Evolutionary conservation across 2,797 vertebrate genomes (phyloP), one percentile per base, ranked within the genome.

Genomic region (Spinus pinus): DNA sequence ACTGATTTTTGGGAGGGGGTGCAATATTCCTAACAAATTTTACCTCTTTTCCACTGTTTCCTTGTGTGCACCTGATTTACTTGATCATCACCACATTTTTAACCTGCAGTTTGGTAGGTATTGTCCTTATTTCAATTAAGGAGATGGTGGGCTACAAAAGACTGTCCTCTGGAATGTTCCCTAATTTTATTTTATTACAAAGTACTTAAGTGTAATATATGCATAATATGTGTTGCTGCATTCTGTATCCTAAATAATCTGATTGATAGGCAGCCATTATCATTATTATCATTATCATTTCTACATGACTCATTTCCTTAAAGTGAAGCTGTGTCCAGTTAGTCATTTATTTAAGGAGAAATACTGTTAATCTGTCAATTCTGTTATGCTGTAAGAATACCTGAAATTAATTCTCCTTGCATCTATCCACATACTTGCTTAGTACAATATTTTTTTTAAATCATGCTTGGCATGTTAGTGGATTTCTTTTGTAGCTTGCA

Each of bases 281-380:
- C 28, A 37, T 62, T 23, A 72, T 64, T 35, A 30, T 64, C 6
- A 37, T 46, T 82, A 27, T 73, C 21, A 60, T 67, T 87, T 57
- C 88, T 94, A 81, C 27, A 41, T 86, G 51, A 62, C 47, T 83
- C 50, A 61, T 93, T 95, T 95, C 56, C 60, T 91, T 44, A 39
- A 90, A 86, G 14, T 25, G 44, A 82, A 90, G 41, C 50, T 67
- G 13, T 88, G 28, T 81, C 61, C 39, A 49, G 61, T 42, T 47
- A 39, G 9, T 86, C 83, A 90, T 66, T 91, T 88, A 53, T 72
- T 82, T 64, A 54, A 91, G 82, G 44, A 90, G 18, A 84, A 88
- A 83, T 53, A 50, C 35, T 86, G 44, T 83, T 60, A 89, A 56
- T 17, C 28, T 89, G 53, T 70, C 61, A 22, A 54, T 86, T 88